Evolutionary conservation across 2,113 vertebrate genomes (phyloP).

Genomic region (Scartelaos histophorus): DNA sequence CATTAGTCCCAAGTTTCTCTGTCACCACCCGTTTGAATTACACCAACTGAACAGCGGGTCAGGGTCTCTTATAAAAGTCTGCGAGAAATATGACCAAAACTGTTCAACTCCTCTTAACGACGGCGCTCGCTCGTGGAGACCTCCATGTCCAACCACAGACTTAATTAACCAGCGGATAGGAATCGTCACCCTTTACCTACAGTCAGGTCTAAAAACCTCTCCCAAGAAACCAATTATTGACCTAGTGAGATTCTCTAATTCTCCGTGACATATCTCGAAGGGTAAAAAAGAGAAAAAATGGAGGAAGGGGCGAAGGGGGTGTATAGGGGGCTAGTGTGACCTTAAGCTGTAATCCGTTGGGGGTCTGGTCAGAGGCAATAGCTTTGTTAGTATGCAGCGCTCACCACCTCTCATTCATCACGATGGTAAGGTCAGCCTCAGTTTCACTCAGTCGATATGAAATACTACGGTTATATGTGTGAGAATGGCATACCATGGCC

Average conservation of each 20-base stretch:
- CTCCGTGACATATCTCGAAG: constrained; percentile 60
- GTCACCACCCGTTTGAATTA: constrained; percentile 35
- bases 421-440: constrained; percentile 77
- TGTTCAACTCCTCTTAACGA: constrained; percentile 52
- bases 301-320: constrained; percentile 60
- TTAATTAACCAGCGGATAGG: constrained; percentile 63
- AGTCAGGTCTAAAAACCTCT: constrained; percentile 70
- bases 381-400: constrained; percentile 69
- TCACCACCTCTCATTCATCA: constrained; percentile 71
- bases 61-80: constrained; percentile 32
- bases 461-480: constrained; percentile 26
- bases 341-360: constrained; percentile 74
- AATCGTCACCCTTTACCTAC: constrained; percentile 66
- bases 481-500: background rate
- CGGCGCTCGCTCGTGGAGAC: constrained; percentile 25
- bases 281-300: constrained; percentile 38
- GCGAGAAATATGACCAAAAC: constrained; percentile 45
- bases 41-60: constrained; percentile 2
- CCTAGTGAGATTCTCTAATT: constrained; percentile 67
- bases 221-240: constrained; percentile 76
- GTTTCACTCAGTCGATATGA: constrained; percentile 73
- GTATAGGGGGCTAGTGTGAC: constrained; percentile 63
- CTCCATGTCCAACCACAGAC: constrained; percentile 51
- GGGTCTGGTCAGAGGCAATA: constrained; percentile 36
- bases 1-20: constrained; percentile 46